Conservation (phyloP, 2,113 vertebrate genomes). For the Artemisiospiza belli region DNA sequence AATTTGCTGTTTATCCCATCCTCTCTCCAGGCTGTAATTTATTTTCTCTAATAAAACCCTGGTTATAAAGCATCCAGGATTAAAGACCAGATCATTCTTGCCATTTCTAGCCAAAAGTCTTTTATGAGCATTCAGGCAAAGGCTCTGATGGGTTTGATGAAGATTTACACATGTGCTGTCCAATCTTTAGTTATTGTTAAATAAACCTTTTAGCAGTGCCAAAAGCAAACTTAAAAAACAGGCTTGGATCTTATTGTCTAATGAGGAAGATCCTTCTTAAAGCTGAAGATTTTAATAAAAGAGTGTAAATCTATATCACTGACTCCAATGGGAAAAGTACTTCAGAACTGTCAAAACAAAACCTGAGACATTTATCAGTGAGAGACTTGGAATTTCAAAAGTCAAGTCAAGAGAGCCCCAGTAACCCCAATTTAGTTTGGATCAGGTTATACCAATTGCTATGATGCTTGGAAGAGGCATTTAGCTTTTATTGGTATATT, state of each 20-base stretch:
- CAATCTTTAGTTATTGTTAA: background rate
- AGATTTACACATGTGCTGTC: background rate
- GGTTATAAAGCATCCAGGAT: background rate
- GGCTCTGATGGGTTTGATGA: background rate
- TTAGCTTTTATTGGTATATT: background rate
- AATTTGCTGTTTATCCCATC: background rate
- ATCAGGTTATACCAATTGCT: background rate
- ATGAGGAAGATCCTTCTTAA: background rate
- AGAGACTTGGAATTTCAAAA: background rate
- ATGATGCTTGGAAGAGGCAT: background rate
- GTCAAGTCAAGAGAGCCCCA: background rate
- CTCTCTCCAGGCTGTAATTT: background rate
- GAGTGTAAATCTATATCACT: background rate
- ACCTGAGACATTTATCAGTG: background rate
- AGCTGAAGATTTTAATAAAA: background rate
- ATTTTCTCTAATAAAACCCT: conserved; percentile 5
- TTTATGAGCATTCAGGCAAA: background rate
- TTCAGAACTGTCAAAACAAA: background rate
- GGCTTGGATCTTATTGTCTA: background rate
- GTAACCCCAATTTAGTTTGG: background rate
- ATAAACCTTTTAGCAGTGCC: background rate
- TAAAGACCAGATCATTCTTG: background rate
- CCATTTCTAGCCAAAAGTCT: background rate
- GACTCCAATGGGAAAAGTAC: background rate
- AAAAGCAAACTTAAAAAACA: background rate